phyloP scores from a whole-genome alignment of 2,888 invertebrate species.

The Cabera pusaria region DNA sequence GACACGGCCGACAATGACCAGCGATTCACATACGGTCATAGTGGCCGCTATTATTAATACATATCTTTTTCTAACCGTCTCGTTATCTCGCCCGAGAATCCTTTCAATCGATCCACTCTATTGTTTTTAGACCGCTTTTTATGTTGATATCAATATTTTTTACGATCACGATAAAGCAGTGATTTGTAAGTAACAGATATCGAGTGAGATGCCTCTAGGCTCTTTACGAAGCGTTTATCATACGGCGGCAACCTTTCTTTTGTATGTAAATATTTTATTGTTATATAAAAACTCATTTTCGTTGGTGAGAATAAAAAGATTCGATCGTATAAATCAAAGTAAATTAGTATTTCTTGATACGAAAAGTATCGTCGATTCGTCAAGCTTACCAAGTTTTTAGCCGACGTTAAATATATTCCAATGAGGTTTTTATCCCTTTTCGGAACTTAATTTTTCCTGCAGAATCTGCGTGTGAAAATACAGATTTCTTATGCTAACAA shows the following conservation, averaged over 20 bases:
- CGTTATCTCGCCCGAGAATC: slow-evolving; percentile 74
- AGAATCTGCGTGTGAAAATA: slow-evolving; percentile 39
- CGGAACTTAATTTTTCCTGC: slow-evolving; percentile 17
- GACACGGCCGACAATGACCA: slow-evolving; percentile 57
- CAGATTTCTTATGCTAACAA: slow-evolving; percentile 53
- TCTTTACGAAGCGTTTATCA: slow-evolving; percentile 72
- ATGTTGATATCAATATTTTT: slow-evolving; percentile 81
- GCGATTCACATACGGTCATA: slow-evolving; percentile 51
- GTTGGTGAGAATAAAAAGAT: slow-evolving; percentile 24
- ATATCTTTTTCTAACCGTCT: slow-evolving; percentile 64
- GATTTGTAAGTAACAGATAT: slow-evolving; percentile 79
- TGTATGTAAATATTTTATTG: slow-evolving; percentile 76
- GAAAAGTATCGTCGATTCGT: slow-evolving; percentile 45
- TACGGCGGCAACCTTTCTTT: slow-evolving; percentile 73
- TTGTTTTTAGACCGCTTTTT: slow-evolving; percentile 81
- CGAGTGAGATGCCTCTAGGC: slow-evolving; percentile 66
- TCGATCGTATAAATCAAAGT: slow-evolving; percentile 27
- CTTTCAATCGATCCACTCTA: slow-evolving; percentile 80
- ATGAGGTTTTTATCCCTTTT: slow-evolving; percentile 51
- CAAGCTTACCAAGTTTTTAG: slow-evolving; percentile 51
- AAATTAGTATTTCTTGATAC: slow-evolving; percentile 31
- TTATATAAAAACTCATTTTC: slow-evolving; percentile 49
- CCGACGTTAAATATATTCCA: slow-evolving; percentile 61
- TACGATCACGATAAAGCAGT: slow-evolving; percentile 79
- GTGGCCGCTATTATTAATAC: slow-evolving; percentile 78